Evolutionary conservation across 2,113 vertebrate species (phyloP).

Genomic region (Nestor notabilis): DNA sequence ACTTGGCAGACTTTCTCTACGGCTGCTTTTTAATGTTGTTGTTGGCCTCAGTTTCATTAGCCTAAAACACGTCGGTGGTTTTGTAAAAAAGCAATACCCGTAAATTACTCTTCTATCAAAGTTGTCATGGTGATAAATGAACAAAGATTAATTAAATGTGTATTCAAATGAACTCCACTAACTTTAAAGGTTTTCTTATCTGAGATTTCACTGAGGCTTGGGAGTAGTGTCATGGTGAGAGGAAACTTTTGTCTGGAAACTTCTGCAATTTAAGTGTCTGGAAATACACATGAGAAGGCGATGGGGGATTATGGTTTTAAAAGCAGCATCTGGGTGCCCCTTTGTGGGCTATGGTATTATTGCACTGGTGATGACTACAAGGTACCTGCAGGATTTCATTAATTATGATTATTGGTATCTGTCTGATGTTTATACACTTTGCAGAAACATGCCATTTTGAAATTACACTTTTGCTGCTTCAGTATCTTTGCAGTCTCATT

Average conservation of each 20-base stretch:
- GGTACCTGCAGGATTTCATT: background rate
- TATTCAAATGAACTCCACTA: background rate
- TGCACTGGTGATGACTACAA: background rate
- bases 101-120: constrained; percentile 27
- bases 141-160: constrained; percentile 41
- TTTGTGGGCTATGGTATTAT: constrained; percentile 37
- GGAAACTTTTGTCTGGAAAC: constrained; percentile 15
- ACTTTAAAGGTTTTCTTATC: background rate
- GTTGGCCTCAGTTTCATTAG: constrained; percentile 23
- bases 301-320: background rate
- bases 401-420: background rate
- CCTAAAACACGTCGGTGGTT: background rate
- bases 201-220: background rate
- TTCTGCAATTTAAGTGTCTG: background rate
- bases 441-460: constrained; percentile 5
- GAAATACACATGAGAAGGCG: background rate
- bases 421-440: background rate
- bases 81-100: background rate
- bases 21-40: constrained; percentile 20
- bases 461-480: background rate
- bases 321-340: constrained; percentile 13
- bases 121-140: constrained; percentile 46
- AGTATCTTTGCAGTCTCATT: background rate
- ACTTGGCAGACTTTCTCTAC: constrained; percentile 18
- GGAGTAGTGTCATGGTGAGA: background rate